phyloP scores from a whole-genome alignment of 2,113 vertebrate genomes.

The Lota lota region DNA sequence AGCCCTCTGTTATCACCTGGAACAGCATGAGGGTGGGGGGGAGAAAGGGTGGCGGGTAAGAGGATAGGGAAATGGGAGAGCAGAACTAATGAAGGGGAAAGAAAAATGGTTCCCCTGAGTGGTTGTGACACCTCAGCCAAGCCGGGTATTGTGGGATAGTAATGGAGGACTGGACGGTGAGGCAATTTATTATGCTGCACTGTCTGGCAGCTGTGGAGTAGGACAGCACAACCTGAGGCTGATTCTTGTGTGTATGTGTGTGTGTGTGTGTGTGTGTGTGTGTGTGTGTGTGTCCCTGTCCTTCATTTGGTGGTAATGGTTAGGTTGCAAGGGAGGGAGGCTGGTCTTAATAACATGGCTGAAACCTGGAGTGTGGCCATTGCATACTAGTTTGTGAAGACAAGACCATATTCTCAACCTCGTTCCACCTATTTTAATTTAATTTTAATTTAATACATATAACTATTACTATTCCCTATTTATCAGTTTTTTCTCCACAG shows the following conservation, averaged over 20 bases:
- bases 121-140: conserved; percentile 24
- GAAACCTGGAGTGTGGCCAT: too few species aligned
- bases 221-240: conserved; percentile 18
- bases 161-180: conserved; percentile 19
- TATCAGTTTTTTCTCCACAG: too few species aligned
- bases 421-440: too few species aligned
- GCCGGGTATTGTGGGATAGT: conserved; percentile 18
- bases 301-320: conserved; percentile 12
- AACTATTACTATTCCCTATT: too few species aligned
- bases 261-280: conserved; percentile 5
- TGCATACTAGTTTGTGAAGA: too few species aligned
- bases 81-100: conserved; percentile 20
- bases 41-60: neutral
- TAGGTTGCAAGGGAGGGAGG: conserved; percentile 15
- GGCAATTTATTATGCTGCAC: conserved; percentile 40
- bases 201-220: conserved; percentile 27
- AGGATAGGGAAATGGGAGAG: neutral
- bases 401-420: too few species aligned
- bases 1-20: conserved; percentile 28
- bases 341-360: neutral
- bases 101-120: conserved; percentile 38
- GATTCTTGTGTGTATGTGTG: conserved; percentile 21
- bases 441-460: too few species aligned
- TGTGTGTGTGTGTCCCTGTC: neutral
- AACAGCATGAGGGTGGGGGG: conserved; percentile 16